A percentile compares a stretch with the other conserved stretches of the same genome.
Evolutionary conservation across 2,888 invertebrate genomes (phyloP).

Genomic region (Macropis europaea): DNA sequence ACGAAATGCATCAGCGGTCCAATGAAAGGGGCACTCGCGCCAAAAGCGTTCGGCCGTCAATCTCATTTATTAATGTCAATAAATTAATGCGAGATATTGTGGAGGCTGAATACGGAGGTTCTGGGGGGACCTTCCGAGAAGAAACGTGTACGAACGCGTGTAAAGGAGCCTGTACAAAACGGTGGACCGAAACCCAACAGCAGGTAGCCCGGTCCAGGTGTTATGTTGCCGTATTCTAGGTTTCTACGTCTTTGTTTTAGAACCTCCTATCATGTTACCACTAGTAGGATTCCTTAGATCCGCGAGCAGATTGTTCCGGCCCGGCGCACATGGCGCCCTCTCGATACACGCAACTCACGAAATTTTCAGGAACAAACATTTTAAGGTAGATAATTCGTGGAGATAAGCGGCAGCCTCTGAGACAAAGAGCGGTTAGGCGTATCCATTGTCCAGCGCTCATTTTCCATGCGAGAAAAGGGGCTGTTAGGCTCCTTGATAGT

Average conservation of each 20-base stretch:
- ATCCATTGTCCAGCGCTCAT: constrained; percentile 25
- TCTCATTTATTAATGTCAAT: constrained; percentile 8
- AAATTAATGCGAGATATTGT: constrained; percentile 14
- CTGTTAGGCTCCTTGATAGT: constrained; percentile 18
- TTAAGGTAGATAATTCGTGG: constrained; percentile 24
- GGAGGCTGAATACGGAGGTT: neutral
- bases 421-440: constrained; percentile 13
- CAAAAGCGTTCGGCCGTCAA: neutral
- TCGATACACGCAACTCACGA: constrained; percentile 7
- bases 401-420: constrained; percentile 22
- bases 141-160: constrained; percentile 10
- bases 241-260: constrained; percentile 54
- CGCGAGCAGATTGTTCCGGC: constrained; percentile 43
- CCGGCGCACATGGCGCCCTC: constrained; percentile 44
- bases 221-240: constrained; percentile 53
- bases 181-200: constrained; percentile 22
- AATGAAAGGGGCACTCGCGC: neutral
- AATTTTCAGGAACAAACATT: constrained; percentile 31
- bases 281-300: constrained; percentile 53
- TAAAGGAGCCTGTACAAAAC: constrained; percentile 14
- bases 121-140: neutral
- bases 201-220: constrained; percentile 55
- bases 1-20: neutral
- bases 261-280: constrained; percentile 51
- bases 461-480: neutral